These are phyloP conservation scores for Bos javanicus DNA, from an alignment of 2,113 vertebrate species.

Conservation along the genomic window DNA sequence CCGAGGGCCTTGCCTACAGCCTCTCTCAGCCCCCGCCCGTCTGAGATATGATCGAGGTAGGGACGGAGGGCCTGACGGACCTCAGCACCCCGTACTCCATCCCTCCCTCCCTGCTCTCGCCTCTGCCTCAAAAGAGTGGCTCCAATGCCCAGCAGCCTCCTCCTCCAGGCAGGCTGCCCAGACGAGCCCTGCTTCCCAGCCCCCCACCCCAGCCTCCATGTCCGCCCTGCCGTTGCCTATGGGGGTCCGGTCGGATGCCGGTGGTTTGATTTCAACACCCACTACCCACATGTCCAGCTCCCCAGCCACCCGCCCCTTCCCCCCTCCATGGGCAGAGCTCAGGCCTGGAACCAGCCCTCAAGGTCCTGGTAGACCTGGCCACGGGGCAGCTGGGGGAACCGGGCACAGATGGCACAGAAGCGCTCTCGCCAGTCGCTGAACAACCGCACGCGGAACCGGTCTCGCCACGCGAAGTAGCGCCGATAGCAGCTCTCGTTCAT, in stretches of 20 bases:
- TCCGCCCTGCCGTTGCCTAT: rapidly evolving
- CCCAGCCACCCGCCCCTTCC: neutral
- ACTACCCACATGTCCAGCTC: too few relatives aligned
- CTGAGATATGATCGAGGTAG: neutral
- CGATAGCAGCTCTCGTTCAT: constrained; percentile 83
- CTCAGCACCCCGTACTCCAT: rapidly evolving
- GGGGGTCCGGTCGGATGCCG: neutral
- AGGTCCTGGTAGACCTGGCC: constrained; percentile 82
- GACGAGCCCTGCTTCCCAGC: neutral
- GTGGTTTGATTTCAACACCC: neutral
- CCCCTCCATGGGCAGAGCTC: neutral
- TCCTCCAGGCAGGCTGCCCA: neutral
- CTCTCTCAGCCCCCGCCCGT: rapidly evolving
- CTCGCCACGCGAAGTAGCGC: constrained; percentile 87
- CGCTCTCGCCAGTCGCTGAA: constrained; percentile 87
- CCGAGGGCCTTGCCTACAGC: neutral
- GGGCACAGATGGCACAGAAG: constrained; percentile 87
- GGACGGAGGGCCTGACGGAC: neutral
- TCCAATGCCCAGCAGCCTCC: neutral
- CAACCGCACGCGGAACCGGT: constrained; percentile 78
- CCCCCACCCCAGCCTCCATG: neutral
- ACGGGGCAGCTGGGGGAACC: constrained; percentile 74
- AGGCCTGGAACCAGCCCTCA: constrained; percentile 79
- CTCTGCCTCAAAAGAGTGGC: neutral
- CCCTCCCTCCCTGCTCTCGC: neutral